A percentile compares a stretch with the other conserved stretches of the same genome.
phyloP scores from a whole-genome alignment of 2,113 vertebrate genomes.

The Ophthalmolycus amberensis region DNA sequence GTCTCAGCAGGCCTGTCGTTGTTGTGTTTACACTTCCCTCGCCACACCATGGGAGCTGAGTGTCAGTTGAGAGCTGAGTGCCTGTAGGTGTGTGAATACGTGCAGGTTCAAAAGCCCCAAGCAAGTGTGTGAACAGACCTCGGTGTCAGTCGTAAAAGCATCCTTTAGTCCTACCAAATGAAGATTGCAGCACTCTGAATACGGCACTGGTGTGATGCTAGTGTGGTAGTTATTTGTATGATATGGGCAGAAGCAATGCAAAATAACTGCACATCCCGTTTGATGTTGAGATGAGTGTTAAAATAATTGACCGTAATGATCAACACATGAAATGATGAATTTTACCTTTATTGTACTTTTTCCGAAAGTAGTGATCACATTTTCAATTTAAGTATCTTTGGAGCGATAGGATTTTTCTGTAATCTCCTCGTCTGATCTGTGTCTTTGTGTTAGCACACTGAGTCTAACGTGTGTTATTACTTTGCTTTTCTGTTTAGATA shows the following conservation, averaged over 20 bases:
- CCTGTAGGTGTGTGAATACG: slow-evolving; percentile 40
- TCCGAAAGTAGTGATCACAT: background rate
- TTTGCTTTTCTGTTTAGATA: slow-evolving; percentile 46
- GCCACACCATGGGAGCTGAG: slow-evolving; percentile 39
- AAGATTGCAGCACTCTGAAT: slow-evolving; percentile 22
- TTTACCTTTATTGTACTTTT: background rate
- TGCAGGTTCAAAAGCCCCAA: slow-evolving; percentile 46
- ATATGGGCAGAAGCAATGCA: background rate
- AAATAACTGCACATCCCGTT: background rate
- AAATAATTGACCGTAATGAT: background rate
- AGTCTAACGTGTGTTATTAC: slow-evolving; percentile 32
- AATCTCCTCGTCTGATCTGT: background rate
- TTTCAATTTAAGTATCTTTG: slow-evolving; percentile 2
- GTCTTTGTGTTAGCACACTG: slow-evolving; percentile 11
- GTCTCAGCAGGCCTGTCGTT: slow-evolving; percentile 34
- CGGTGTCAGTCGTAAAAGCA: slow-evolving; percentile 20
- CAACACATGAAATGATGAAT: background rate
- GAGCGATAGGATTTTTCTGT: background rate
- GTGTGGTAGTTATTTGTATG: background rate
- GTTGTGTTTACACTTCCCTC: slow-evolving; percentile 47
- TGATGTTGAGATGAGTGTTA: background rate
- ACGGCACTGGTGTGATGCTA: background rate
- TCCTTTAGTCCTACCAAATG: slow-evolving; percentile 15
- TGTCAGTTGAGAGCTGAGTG: slow-evolving; percentile 28
- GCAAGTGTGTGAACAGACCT: slow-evolving; percentile 44